A percentile compares a stretch with the other conserved stretches of the same genome.
Evolutionary conservation across 1,140 invertebrate species (phyloP).

Genomic region (Globodera rostochiensis): DNA sequence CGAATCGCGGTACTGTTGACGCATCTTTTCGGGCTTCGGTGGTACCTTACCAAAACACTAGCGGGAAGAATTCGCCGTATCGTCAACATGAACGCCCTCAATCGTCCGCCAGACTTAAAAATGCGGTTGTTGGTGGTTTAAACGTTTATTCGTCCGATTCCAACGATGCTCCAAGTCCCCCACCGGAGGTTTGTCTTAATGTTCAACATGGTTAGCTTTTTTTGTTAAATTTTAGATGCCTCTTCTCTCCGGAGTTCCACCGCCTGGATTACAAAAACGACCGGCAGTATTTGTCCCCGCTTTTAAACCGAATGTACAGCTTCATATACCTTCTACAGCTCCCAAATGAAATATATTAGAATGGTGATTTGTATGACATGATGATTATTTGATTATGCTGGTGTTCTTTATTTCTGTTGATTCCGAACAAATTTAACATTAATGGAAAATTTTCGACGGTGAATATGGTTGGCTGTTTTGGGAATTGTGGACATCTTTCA

Average conservation of each 20-base stretch:
- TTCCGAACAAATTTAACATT: neutral
- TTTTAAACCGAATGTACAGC: constrained; percentile 25
- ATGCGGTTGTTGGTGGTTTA: constrained; percentile 3
- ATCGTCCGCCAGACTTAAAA: constrained; percentile 9
- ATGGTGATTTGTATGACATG: no score
- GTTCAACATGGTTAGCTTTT: neutral
- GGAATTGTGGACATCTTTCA: no score
- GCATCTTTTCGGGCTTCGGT: constrained; percentile 6
- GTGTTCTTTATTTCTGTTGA: neutral
- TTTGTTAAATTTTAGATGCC: constrained; percentile 25
- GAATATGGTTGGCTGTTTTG: no score
- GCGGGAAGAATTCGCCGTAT: constrained; percentile 17
- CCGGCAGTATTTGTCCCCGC: constrained; percentile 16
- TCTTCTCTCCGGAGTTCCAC: constrained; percentile 28
- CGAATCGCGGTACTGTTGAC: neutral
- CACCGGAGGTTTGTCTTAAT: constrained; percentile 16
- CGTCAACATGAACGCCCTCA: constrained; percentile 15
- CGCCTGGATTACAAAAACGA: constrained; percentile 19
- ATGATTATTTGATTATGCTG: no score
- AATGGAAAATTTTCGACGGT: neutral
- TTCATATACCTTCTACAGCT: constrained; percentile 28
- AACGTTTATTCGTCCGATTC: constrained; percentile 21
- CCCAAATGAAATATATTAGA: neutral
- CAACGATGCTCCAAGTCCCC: constrained; percentile 28
- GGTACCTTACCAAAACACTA: constrained; percentile 1